Evolutionary conservation across 2,888 invertebrate genomes (phyloP), one percentile per base, ranked within the genome.

Genomic region (Erebia palarica): DNA sequence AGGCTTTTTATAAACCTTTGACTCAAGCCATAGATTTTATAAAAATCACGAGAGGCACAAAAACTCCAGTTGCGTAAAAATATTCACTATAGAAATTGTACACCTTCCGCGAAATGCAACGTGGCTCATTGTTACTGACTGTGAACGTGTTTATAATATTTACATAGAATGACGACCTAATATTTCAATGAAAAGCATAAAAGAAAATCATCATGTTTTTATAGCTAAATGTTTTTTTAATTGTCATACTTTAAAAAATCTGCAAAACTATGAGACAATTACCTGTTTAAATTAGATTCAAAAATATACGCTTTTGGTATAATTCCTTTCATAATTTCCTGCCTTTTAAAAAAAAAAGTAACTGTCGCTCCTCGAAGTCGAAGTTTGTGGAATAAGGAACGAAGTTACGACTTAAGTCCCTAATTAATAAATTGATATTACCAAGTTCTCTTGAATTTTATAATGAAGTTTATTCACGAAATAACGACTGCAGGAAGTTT

Each of bases 341-440:
- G 16, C 53, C 42, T 36, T 16, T 5, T 13, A 61, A 61, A 36
- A 61, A 61, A 10, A 9, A 9, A 16, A 51, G 14, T 36, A 27
- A 27, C 27, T 64, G 64, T 64, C 64, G 51, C 51, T 51, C n/a
- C 16, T 11, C 10, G 53, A 53, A 55, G 36, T 10, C 13, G 3
- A 55, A 65, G 55, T 65, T 65, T 18, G 53, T 16, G 53, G 13
- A 42, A 65, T 16, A 16, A 53, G 36, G 36, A 65, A 65, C 53
- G 49, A 51, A 61, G 51, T 64, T 53, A 36, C 36, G 11, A 27
- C 36, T 55, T 42, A 13, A 53, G 65, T 16, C 18, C 8, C 55
- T 65, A 65, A 65, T 65, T 65, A 65, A 55, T 65, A 55, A 65
- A 65, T 55, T 65, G 53, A 65, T 65, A 65, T 65, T 65, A 55